A percentile compares a stretch with the other conserved stretches of the same genome.
These are phyloP conservation scores for Chydorus sphaericus DNA, from an alignment of 2,888 invertebrate species.

Conservation along the genomic window DNA sequence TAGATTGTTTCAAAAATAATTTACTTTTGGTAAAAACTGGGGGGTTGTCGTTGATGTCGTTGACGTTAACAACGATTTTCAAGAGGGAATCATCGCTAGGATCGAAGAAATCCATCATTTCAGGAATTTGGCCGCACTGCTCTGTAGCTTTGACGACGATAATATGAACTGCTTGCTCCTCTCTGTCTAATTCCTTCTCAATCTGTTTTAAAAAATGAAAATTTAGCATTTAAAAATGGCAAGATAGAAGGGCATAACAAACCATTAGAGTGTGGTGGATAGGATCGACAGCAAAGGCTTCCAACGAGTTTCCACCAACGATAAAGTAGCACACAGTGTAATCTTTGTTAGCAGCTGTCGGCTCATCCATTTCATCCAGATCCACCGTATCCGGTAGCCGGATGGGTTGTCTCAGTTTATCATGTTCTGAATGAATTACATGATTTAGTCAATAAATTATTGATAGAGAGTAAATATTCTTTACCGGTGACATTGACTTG, in stretches of 20 bases:
- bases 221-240: conserved; percentile 20
- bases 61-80: conserved; percentile 50
- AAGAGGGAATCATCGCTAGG: conserved; percentile 50
- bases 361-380: conserved; percentile 67
- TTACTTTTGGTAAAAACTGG: conserved; percentile 57
- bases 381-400: conserved; percentile 68
- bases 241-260: conserved; percentile 21
- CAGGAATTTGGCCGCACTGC: conserved; percentile 51
- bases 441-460: not conserved
- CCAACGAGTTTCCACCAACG: conserved; percentile 63
- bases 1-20: too few relatives aligned
- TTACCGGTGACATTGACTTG: conserved; percentile 54
- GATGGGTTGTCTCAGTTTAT: conserved; percentile 44
- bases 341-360: conserved; percentile 53
- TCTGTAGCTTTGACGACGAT: conserved; percentile 68
- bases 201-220: not conserved
- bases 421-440: conserved; percentile 35
- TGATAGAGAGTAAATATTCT: not conserved
- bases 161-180: conserved; percentile 47
- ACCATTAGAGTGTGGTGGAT: conserved; percentile 53
- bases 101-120: conserved; percentile 36
- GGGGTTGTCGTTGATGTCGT: conserved; percentile 81
- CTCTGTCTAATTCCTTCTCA: conserved; percentile 55
- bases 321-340: conserved; percentile 85
- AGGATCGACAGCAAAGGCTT: conserved; percentile 53